A percentile compares a stretch with the other conserved stretches of the same genome.
These are phyloP conservation scores for Eretmocerus hayati DNA, from an alignment of 2,888 invertebrate genomes.

Conservation along the genomic window DNA sequence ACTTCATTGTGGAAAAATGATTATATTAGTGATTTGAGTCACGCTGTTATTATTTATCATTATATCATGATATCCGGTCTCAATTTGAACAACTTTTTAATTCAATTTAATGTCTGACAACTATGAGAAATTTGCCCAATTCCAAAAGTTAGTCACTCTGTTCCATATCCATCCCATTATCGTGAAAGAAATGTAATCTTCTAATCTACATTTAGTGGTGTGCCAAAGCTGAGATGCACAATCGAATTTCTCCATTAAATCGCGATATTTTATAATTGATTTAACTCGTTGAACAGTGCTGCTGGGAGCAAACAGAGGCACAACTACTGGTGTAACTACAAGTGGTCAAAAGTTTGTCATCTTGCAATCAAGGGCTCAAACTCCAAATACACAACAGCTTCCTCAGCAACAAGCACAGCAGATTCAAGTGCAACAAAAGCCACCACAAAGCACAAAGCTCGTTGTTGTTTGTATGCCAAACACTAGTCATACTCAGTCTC, in stretches of 20 bases:
- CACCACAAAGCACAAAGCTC: constrained; percentile 46
- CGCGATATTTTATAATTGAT: not conserved
- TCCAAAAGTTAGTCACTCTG: too few species aligned
- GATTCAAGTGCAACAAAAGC: constrained; percentile 20
- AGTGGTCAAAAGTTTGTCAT: constrained; percentile 42
- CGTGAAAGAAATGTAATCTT: too few species aligned
- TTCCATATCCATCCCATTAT: too few species aligned
- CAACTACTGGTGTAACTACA: constrained; percentile 29
- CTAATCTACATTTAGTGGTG: too few species aligned
- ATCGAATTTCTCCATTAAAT: too few species aligned
- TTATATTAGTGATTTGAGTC: too few species aligned
- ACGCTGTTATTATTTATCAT: not conserved
- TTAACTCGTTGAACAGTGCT: constrained; percentile 39
- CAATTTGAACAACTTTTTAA: not conserved
- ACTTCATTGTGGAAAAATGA: too few species aligned
- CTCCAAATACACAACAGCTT: constrained; percentile 31
- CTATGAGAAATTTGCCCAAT: not conserved
- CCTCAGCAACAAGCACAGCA: too few species aligned
- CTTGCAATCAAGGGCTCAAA: constrained; percentile 41
- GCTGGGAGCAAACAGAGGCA: constrained; percentile 46
- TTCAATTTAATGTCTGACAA: not conserved
- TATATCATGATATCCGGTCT: not conserved
- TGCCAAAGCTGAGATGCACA: too few species aligned
- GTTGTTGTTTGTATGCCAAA: constrained; percentile 50
- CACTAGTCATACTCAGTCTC: constrained; percentile 37